Conservation (phyloP, 2,113 vertebrate genomes). For the Pollimyrus isidori region DNA sequence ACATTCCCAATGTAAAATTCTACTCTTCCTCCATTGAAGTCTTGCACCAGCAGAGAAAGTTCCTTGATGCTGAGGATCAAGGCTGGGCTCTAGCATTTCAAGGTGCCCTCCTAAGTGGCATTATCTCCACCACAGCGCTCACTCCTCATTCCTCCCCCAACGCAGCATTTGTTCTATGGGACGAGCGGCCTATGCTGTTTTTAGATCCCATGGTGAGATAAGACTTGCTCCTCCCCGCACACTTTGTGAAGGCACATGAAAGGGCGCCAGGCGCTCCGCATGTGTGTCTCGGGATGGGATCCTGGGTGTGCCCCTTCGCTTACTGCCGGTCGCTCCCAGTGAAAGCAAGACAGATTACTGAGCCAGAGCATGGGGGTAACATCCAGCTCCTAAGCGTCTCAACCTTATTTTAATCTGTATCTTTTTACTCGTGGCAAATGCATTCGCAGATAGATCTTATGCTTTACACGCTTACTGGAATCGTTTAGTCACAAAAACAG, state of each 20-base stretch:
- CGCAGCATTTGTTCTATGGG: conserved; percentile 24
- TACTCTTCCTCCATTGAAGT: background rate
- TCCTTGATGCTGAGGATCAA: background rate
- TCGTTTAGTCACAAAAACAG: background rate
- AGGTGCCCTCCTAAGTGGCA: conserved; percentile 8
- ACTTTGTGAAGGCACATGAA: conserved; percentile 23
- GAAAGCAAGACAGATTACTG: background rate
- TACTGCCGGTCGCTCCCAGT: background rate
- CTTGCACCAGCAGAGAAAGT: background rate
- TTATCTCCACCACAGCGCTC: background rate
- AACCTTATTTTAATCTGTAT: conserved; percentile 5
- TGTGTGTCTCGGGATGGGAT: background rate
- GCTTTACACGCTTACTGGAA: conserved; percentile 5
- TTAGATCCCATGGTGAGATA: conserved; percentile 28
- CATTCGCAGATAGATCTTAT: conserved; percentile 28
- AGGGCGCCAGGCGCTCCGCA: background rate
- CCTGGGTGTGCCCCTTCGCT: background rate
- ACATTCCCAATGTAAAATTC: background rate
- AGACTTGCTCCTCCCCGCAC: conserved; percentile 13
- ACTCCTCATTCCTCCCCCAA: conserved; percentile 13
- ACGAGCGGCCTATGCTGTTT: conserved; percentile 26
- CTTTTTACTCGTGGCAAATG: conserved; percentile 24
- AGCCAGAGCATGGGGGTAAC: background rate
- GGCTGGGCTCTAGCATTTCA: background rate
- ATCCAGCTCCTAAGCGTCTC: background rate